Base-by-base conservation (phyloP, 2,888 invertebrate genomes). In the Drosophila anomelani region DNA sequence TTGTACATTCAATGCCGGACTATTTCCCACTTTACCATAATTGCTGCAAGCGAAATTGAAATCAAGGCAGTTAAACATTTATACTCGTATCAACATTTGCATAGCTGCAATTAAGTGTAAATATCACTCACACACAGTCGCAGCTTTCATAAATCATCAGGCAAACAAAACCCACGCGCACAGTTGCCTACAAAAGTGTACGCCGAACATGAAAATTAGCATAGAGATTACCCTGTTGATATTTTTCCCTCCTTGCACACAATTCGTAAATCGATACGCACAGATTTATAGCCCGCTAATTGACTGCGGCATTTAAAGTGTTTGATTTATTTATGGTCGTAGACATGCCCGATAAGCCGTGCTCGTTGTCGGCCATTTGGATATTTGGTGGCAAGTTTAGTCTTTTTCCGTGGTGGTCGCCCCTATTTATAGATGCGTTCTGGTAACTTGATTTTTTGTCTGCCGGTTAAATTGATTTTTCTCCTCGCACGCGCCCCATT, bases 261-360 rank as follows among this genome's bases (percentile, higher is more conserved):
- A 36, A 29, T 26, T 67, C 38, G 43, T 38, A 54, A 71, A 63
- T 73, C 72, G 54, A 73, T 71, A 72, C 46, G 49, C 71, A 26
- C 56, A 38, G 63, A 58, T 63, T 58, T 62, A 71, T 72, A 8
- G 53, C 57, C 38, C 34, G 57, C 54, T 71, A 72, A 72, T 72
- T 72, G 57, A 62, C 63, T 49, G 49, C 49, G 36, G 46, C 71
- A 43, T 49, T 73, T 71, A 58, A 73, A 71, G 71, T 58, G 46
- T 36, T 49, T 43, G 53, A 54, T 58, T 73, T 72, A 70, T 62
- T 72, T 59, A 56, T 46, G 68, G 39, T 13, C 38, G 13, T n/a
- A 39, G 59, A 64, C 63, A 49, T 29, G 59, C 4, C 34, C 17
- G 60, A 60, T 43, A 55, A 41, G 61, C 56, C 43, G 8, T 5